Conservation (phyloP, 1,140 invertebrate species). For the Hydropsyche tenuis region DNA sequence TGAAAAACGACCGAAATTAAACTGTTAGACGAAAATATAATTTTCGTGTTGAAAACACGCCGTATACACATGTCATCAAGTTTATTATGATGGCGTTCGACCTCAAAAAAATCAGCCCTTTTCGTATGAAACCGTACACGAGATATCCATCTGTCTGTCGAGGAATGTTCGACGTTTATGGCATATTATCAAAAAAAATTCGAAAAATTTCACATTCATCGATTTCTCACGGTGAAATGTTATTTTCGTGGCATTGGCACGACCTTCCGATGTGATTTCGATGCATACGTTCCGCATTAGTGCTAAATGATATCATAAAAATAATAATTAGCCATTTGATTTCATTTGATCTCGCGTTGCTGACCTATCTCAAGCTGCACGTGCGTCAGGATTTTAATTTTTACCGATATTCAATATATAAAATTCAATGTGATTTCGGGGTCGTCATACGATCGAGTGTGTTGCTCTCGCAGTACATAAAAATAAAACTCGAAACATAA, state of each 20-base stretch:
- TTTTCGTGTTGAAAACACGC: slow-evolving; percentile 19
- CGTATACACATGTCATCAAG: background rate
- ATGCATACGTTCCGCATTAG: background rate
- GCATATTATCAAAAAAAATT: too few species aligned
- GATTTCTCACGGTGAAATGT: too few species aligned
- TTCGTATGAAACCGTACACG: too few species aligned
- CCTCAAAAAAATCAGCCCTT: too few species aligned
- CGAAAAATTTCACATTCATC: too few species aligned
- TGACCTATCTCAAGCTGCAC: background rate
- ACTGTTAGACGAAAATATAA: slow-evolving; percentile 1
- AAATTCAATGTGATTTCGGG: too few species aligned
- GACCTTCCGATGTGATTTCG: slow-evolving; percentile 1
- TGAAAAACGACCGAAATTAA: slow-evolving; percentile 27
- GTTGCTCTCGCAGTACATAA: too few species aligned
- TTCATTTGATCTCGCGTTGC: background rate
- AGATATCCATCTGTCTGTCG: too few species aligned
- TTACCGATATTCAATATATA: too few species aligned
- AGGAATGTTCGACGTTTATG: too few species aligned
- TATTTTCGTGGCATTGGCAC: background rate
- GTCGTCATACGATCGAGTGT: too few species aligned
- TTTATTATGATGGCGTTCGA: slow-evolving; percentile 5
- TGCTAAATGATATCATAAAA: background rate
- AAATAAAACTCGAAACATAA: too few species aligned
- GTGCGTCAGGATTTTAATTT: background rate
- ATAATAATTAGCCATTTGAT: background rate